Base-by-base conservation (phyloP, 2,113 vertebrate species). In the Psittacula cyanocephala region DNA sequence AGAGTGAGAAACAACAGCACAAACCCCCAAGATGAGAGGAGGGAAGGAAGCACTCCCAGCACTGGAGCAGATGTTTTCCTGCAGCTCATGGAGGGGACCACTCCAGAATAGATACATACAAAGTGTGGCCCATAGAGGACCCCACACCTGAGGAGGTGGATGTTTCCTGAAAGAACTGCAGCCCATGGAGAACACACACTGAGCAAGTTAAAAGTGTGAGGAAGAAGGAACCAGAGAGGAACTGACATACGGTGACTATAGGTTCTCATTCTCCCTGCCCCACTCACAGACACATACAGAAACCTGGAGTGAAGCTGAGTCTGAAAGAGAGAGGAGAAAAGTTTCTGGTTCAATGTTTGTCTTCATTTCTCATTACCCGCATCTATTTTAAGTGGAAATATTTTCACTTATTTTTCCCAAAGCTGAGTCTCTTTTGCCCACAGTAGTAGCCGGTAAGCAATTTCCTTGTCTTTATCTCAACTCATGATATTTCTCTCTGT, bases 231-330 rank as follows among this genome's bases (percentile, higher is more conserved):
- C 35, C 59, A 83, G 76, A 46, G 18, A 39, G 27, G n/a, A 76
- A 7, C 47, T 31, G 23, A 27, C 31, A 31, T 2, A 11, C 10
- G 6, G 5, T 47, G 11, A n/a, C n/a, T 14, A 47, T 1, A 75
- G 17, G 1, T 2, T 5, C 11, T 14, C 6, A 4, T 5, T 28
- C 11, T 41, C 10, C 6, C 18, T 68, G 31, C 10, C 44, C 10
- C 13, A 19, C 10, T 27, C 19, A 3, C 24, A 37, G 33, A 19
- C 3, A 1, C 9, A 7, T 14, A 43, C 6, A 81, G 29, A 87
- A 74, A 29, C 7, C 6, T 6, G 1, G 27, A 62, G 31, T 14
- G 31, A 88, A 79, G 47, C 4, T 41, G 28, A 53, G 13, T 7
- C 12, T 59, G 20, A 25, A 41, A 67, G 7, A 67, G 6, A 35